Base-by-base conservation (phyloP, 2,797 vertebrate genomes). In the Takifugu ocellatus region DNA sequence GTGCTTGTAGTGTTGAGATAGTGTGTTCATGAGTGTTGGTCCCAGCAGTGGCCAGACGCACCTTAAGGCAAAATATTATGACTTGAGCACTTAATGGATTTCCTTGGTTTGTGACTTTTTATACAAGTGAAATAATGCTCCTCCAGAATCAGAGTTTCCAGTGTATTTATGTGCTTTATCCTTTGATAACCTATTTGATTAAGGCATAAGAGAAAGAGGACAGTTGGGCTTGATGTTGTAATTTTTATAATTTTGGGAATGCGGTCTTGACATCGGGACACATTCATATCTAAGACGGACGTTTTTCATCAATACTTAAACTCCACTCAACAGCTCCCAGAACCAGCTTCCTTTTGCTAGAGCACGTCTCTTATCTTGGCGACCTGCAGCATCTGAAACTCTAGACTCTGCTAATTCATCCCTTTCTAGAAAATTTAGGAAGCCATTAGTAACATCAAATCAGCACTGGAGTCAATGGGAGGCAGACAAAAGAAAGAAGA, bases 371-470 rank as follows among this genome's bases (percentile, higher is more conserved):
- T 42, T 51, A 65, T 77, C 83, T 90, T 88, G 87, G 87, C 66
- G 68, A 66, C 72, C 82, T 93, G 93, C 94, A 93, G 87, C 55
- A 75, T 83, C 87, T 92, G 95, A 93, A 95, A 96, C 90, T 90
- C 85, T 90, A 96, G 92, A 92, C 90, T 83, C 84, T 81, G 74
- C 89, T 77, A 85, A 91, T 91, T 92, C 91, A 87, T 83, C 84
- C 84, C 85, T 91, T 86, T 92, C 91, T 91, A 91, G 92, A 94
- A 94, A 93, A 94, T 94, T 92, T 93, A 94, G 93, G 93, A 95
- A 95, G 91, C 93, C 94, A 95, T 96, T 95, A 96, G 92, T 88
- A 92, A 92, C 93, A 95, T 93, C 93, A 94, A 95, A 94, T 96
- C 94, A 94, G 93, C 94, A 94, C 91, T 84, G 74, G 72, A 69